phyloP scores from a whole-genome alignment of 2,888 invertebrate genomes.

The Noctua pronuba region DNA sequence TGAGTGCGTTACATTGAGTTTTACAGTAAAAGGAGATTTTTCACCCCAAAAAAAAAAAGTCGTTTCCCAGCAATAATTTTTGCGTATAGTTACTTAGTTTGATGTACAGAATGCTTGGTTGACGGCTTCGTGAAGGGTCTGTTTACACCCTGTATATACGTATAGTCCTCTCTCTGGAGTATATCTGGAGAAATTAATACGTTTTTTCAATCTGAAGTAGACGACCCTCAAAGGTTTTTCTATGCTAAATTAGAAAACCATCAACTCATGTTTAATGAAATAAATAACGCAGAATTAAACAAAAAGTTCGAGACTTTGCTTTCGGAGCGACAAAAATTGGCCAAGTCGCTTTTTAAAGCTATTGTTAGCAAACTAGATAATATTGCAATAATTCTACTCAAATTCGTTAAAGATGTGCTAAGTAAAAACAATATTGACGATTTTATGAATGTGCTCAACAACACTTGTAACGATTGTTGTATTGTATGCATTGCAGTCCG shows the following conservation, averaged over 20 bases:
- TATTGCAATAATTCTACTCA: constrained; percentile 27
- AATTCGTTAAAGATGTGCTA: constrained; percentile 14
- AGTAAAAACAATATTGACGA: constrained; percentile 12
- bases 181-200: no score
- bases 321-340: not conserved
- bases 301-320: not conserved
- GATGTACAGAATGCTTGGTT: no score
- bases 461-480: constrained; percentile 4
- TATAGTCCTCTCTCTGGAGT: no score
- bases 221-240: not conserved
- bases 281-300: not conserved
- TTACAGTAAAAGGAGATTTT: no score
- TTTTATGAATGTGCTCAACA: constrained; percentile 19
- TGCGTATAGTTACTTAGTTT: no score
- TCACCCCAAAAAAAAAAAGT: no score
- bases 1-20: no score
- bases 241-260: constrained; percentile 1
- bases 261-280: constrained; percentile 3
- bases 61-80: no score
- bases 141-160: no score
- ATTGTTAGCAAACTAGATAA: not conserved
- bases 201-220: not conserved
- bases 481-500: constrained; percentile 30
- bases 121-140: no score
- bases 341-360: not conserved